Conservation (phyloP, 2,888 invertebrate genomes). For the Euphydryas editha region DNA sequence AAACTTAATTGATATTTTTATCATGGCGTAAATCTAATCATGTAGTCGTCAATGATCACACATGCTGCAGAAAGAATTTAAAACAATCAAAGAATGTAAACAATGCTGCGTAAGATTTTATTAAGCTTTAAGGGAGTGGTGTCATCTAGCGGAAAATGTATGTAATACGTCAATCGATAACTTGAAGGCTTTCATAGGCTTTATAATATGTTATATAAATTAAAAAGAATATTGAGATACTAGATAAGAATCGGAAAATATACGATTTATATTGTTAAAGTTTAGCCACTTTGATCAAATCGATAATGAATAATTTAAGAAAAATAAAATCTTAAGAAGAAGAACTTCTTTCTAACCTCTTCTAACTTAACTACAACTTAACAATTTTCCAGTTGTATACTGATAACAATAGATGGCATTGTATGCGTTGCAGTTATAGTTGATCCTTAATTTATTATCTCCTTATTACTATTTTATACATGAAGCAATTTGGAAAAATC, state of each 20-base stretch:
- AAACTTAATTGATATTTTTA: slow-evolving; percentile 28
- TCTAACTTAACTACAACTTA: slow-evolving; percentile 18
- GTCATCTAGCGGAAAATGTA: slow-evolving; percentile 50
- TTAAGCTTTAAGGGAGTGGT: slow-evolving; percentile 44
- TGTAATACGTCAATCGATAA: slow-evolving; percentile 22
- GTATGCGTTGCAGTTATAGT: slow-evolving; percentile 58
- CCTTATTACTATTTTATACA: neutral
- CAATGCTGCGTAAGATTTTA: slow-evolving; percentile 12
- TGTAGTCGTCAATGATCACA: slow-evolving; percentile 19
- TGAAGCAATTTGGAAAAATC: neutral
- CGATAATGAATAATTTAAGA: neutral
- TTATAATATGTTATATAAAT: neutral
- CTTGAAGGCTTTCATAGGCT: slow-evolving; percentile 19
- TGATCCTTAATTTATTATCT: slow-evolving; percentile 26
- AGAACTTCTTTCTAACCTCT: no score
- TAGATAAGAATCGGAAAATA: neutral
- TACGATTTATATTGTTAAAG: neutral
- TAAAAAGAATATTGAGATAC: neutral
- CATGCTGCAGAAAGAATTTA: slow-evolving; percentile 15
- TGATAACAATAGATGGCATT: slow-evolving; percentile 56
- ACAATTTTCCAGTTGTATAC: slow-evolving; percentile 28
- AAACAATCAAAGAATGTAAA: slow-evolving; percentile 32
- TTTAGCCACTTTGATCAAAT: neutral
- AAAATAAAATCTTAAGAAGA: neutral
- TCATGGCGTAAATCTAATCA: slow-evolving; percentile 25